Base-by-base conservation (phyloP, 92 coral and sea anemone species). In the Epizoanthus stellaris region DNA sequence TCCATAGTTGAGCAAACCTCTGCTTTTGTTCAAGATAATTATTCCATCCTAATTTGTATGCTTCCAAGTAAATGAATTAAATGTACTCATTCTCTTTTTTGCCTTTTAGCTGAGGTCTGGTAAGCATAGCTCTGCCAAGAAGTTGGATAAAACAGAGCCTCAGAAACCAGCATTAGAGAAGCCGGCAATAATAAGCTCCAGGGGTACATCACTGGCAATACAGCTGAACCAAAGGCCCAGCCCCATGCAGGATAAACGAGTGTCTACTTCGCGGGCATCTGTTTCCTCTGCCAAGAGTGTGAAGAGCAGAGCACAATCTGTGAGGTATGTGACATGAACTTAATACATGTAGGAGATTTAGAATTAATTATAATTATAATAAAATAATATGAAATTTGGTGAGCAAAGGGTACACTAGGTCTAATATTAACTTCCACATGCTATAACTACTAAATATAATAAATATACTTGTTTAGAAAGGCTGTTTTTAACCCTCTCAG, bases 191-290 rank as follows among this genome's bases (percentile, higher is more conserved):
- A 20, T 79, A 56, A 79, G 71, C 15, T 79, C 83, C 19, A 58
- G 34, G 1, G 83, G 83, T 20, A 79, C 83, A 1, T 79, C 72
- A n/a, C 19, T 79, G 83, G 58, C 63, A 25, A 45, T 79, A 42
- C 83, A 79, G n/a, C 49, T 79, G 40, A 79, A 62, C 42, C 71
- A 19, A 19, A 54, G 83, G 13, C 83, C 83, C 0, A 79, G 58
- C 25, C 72, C 83, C 2, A 39, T 43, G 7, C 82, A 60, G 57
- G 82, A 61, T 16, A 77, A 77, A 34, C 56, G 5, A 6, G 70
- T 62, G 19, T 42, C 71, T 39, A 21, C 58, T 42, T 79, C 83
- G 40, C 49, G 21, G 72, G 71, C 58, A 2, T 62, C 83, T 20
- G 71, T 20, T 40, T 13, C 2, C 45, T 76, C 82, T 34, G 72